Percentiles rank a stretch among this genome's conserved stretches.
Conservation (phyloP, 2,888 invertebrate species). For the Coenonympha arcania region DNA sequence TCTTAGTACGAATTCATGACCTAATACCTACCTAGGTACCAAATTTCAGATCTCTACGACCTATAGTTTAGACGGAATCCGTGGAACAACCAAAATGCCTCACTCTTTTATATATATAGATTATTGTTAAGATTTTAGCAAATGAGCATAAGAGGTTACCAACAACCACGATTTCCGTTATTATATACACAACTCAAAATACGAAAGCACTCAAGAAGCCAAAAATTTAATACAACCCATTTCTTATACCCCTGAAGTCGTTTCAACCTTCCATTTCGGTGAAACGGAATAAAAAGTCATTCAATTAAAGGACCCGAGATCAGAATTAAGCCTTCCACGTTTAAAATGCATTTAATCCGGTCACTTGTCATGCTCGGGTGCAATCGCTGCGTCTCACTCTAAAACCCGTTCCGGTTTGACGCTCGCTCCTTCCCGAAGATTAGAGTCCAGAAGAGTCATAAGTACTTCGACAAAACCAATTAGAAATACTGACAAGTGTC, state of each 20-base stretch:
- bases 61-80: too few species aligned
- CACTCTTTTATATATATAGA: too few species aligned
- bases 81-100: too few species aligned
- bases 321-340: slow-evolving; percentile 73
- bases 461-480: slow-evolving; percentile 32
- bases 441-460: slow-evolving; percentile 37
- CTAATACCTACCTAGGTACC: too few species aligned
- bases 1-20: too few species aligned
- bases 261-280: slow-evolving; percentile 29
- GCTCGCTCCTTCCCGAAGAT: slow-evolving; percentile 56
- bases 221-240: slow-evolving; percentile 22
- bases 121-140: background rate
- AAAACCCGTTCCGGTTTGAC: slow-evolving; percentile 60
- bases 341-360: slow-evolving; percentile 74
- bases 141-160: slow-evolving; percentile 1
- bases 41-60: too few species aligned
- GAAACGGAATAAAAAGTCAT: slow-evolving; percentile 48
- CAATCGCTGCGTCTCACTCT: slow-evolving; percentile 51
- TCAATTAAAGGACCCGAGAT: slow-evolving; percentile 64
- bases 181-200: slow-evolving; percentile 1
- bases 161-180: background rate
- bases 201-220: slow-evolving; percentile 11
- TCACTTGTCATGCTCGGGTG: slow-evolving; percentile 67
- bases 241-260: slow-evolving; percentile 24
- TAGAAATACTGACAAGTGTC: slow-evolving; percentile 36